Percentiles rank a stretch among this genome's conserved stretches.
These are phyloP conservation scores for Cecropterus lyciades DNA, from an alignment of 1,140 invertebrate genomes.

Conservation along the genomic window DNA sequence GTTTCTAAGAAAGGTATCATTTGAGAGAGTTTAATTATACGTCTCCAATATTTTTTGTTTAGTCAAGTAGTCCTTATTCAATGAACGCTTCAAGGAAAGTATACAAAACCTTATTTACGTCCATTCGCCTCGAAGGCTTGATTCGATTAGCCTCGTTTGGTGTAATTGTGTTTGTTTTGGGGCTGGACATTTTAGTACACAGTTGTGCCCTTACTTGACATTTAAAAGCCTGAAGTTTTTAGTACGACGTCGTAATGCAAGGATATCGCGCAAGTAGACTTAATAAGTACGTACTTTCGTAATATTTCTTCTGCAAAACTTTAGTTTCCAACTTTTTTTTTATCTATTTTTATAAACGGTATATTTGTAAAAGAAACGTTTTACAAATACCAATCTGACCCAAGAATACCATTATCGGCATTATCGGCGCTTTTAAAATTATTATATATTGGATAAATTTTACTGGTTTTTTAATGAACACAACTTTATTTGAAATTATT, in stretches of 20 bases:
- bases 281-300: neutral
- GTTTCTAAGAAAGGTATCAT: no score
- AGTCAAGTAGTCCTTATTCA: neutral
- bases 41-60: no score
- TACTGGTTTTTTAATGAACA: no score
- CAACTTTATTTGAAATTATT: no score
- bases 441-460: no score
- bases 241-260: neutral
- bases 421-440: no score
- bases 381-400: no score
- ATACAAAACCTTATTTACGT: constrained; percentile 27
- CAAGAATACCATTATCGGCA: no score
- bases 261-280: neutral
- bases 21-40: no score
- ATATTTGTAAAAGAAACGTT: no score
- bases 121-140: constrained; percentile 9
- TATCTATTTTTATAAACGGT: no score
- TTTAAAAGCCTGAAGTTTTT: constrained; percentile 4
- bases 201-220: constrained; percentile 15
- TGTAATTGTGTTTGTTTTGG: constrained; percentile 44
- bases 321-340: no score
- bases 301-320: neutral
- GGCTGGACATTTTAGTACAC: constrained; percentile 32
- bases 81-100: constrained; percentile 10
- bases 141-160: constrained; percentile 38